Conservation (phyloP, 2,888 invertebrate genomes). For the Drosophila atripex region DNA sequence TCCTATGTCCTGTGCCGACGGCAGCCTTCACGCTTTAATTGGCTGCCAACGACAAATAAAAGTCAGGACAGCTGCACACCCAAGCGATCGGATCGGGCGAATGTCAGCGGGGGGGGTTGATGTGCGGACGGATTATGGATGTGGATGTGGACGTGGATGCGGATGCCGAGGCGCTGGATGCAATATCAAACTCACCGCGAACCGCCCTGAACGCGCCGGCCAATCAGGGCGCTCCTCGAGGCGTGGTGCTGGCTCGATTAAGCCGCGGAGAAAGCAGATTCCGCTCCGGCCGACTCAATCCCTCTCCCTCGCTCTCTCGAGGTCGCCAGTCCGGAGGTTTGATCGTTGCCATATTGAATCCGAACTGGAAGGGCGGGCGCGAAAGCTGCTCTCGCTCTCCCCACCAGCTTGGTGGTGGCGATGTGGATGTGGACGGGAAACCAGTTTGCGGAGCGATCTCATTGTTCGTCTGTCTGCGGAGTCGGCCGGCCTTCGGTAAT, state of each 20-base stretch:
- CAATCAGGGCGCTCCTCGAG: slow-evolving; percentile 64
- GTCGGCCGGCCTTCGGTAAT: slow-evolving; percentile 79
- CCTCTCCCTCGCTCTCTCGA: slow-evolving; percentile 22
- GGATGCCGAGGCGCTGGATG: slow-evolving; percentile 23
- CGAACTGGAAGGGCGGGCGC: slow-evolving; percentile 56
- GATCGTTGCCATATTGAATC: slow-evolving; percentile 81
- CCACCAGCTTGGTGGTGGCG: slow-evolving; percentile 31
- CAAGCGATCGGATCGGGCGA: slow-evolving; percentile 28
- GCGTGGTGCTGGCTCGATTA: slow-evolving; percentile 66
- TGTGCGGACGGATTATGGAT: slow-evolving; percentile 45
- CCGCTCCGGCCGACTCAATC: slow-evolving; percentile 14
- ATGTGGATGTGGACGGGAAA: slow-evolving; percentile 49
- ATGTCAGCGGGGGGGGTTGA: slow-evolving; percentile 13
- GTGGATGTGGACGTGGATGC: slow-evolving; percentile 34
- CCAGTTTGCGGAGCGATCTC: slow-evolving; percentile 77
- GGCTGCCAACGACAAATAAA: slow-evolving; percentile 73
- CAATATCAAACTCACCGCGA: slow-evolving; percentile 68
- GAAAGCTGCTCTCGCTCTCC: slow-evolving; percentile 63
- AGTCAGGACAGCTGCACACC: slow-evolving; percentile 73
- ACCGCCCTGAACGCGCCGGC: slow-evolving; percentile 59
- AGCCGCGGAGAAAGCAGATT: slow-evolving; percentile 43
- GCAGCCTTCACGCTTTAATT: slow-evolving; percentile 84
- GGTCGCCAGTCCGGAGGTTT: slow-evolving; percentile 47
- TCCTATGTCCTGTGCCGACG: slow-evolving; percentile 65
- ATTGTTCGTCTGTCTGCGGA: slow-evolving; percentile 54